Conservation (phyloP, 2,888 invertebrate genomes). For the Chloromyia formosa region DNA sequence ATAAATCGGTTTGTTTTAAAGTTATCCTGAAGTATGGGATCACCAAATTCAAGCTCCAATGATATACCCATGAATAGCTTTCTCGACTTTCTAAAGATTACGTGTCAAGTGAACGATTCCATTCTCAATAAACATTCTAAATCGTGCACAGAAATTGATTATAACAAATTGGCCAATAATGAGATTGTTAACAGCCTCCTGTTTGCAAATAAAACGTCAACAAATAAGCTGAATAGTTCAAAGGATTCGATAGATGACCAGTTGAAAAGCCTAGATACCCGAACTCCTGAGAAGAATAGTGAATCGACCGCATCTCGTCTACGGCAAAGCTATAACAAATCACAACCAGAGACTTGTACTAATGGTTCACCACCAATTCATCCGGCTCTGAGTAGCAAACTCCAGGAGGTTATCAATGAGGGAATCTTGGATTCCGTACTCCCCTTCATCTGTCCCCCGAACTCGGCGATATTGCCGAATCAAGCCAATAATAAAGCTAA, state of each 20-base stretch:
- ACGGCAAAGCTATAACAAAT: conserved; percentile 22
- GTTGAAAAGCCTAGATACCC: background rate
- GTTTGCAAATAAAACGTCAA: conserved; percentile 47
- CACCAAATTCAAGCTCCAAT: background rate
- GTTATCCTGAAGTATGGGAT: background rate
- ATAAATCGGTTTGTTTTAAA: background rate
- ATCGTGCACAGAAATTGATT: conserved; percentile 53
- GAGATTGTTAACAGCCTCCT: conserved; percentile 59
- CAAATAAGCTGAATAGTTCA: background rate
- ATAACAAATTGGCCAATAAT: conserved; percentile 59
- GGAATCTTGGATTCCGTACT: conserved; percentile 84
- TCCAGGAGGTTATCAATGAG: conserved; percentile 76
- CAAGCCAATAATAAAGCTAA: conserved; percentile 52
- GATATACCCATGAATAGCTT: conserved; percentile 61
- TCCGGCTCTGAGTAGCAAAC: conserved; percentile 58
- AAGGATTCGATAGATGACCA: conserved; percentile 11
- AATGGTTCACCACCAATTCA: conserved; percentile 53
- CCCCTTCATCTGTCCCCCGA: conserved; percentile 71
- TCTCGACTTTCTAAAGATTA: conserved; percentile 62
- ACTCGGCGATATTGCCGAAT: conserved; percentile 23
- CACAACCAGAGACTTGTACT: conserved; percentile 32
- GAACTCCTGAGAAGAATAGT: conserved; percentile 22
- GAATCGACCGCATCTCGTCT: conserved; percentile 29
- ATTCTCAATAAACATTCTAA: conserved; percentile 51
- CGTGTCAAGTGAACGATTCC: conserved; percentile 63